These are phyloP conservation scores for Hippoglossus hippoglossus DNA, from an alignment of 2,797 vertebrate genomes.

Conservation along the genomic window DNA sequence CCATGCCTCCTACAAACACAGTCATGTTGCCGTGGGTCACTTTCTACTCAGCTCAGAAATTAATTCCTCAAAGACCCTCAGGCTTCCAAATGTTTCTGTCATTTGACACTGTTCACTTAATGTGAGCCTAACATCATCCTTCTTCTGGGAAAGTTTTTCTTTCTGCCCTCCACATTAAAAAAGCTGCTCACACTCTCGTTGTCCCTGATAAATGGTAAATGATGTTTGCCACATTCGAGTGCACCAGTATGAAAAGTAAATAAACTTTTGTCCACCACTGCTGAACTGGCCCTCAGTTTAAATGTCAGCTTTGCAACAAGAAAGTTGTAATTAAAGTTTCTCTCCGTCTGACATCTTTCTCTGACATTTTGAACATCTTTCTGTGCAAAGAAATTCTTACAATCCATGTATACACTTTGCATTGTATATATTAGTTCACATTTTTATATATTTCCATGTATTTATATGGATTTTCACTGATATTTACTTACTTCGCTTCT, in stretches of 20 bases:
- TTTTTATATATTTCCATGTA: too few relatives aligned
- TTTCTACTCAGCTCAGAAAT: background rate
- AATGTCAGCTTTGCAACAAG: slow-evolving; percentile 6
- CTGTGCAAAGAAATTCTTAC: too few relatives aligned
- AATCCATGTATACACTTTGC: too few relatives aligned
- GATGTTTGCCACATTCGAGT: background rate
- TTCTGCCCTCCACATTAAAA: slow-evolving; percentile 1
- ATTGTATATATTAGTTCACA: too few relatives aligned
- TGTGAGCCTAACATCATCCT: background rate
- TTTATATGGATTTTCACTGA: too few relatives aligned
- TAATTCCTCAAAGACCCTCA: slow-evolving; percentile 10
- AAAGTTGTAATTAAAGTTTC: background rate
- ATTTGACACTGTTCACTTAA: slow-evolving; percentile 4
- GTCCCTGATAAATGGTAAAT: background rate
- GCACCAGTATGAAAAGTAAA: background rate
- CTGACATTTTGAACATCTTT: too few relatives aligned
- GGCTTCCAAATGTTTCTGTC: background rate
- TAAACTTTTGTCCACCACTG: background rate
- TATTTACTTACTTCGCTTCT: too few relatives aligned
- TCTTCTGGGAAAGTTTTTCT: background rate
- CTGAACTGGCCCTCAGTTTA: background rate
- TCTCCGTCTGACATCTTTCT: background rate
- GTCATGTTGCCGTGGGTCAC: slow-evolving; percentile 12
- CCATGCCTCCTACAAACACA: slow-evolving; percentile 33
- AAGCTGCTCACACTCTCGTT: background rate